Conservation (phyloP, 2,113 vertebrate species). For the Erythrocercus mccallii region DNA sequence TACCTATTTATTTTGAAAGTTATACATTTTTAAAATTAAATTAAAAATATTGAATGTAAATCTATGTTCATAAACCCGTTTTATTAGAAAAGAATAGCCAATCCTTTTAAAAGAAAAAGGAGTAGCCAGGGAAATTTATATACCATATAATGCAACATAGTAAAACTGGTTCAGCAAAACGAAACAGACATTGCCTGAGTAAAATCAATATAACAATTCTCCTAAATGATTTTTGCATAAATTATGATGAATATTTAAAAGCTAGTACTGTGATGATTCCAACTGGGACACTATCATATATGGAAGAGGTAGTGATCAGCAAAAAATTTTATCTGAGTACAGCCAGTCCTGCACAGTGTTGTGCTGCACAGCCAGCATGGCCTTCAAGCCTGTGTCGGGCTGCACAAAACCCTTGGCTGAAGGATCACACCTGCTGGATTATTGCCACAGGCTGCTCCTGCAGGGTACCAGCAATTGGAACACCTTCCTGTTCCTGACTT, state of each 20-base stretch:
- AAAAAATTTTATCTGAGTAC: not conserved
- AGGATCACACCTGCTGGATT: not conserved
- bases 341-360: accelerated
- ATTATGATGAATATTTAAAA: not conserved
- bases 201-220: not conserved
- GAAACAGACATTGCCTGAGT: not conserved
- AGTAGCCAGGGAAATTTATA: not conserved
- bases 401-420: not conserved
- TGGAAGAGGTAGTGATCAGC: not conserved
- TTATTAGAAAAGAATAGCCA: not conserved
- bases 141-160: not conserved
- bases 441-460: not conserved
- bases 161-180: not conserved
- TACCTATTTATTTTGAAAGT: not conserved
- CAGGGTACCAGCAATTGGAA: not conserved
- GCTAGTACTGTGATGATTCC: not conserved
- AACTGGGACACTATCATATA: not conserved
- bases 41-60: not conserved
- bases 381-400: not conserved
- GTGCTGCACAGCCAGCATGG: not conserved
- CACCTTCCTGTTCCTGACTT: not conserved
- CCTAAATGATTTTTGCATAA: not conserved
- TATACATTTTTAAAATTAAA: not conserved
- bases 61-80: not conserved
- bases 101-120: not conserved